A percentile compares a stretch with the other conserved stretches of the same genome.
These are phyloP conservation scores for Tragelaphus scriptus DNA, from an alignment of 2,113 vertebrate species.

Conservation along the genomic window DNA sequence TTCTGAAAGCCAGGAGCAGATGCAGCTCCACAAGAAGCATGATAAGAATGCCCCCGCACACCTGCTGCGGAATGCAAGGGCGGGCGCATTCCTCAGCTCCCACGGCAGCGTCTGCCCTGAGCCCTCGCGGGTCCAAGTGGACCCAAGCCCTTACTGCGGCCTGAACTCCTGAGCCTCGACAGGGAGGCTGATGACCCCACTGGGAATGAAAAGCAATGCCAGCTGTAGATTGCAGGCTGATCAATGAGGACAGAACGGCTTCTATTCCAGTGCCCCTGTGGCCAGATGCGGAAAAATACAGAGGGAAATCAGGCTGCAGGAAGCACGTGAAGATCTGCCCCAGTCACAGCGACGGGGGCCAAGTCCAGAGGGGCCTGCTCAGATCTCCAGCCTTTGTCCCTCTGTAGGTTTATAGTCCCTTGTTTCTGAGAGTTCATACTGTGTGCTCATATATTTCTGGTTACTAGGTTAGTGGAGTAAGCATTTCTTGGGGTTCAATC, in stretches of 20 bases:
- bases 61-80: not conserved
- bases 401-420: not conserved
- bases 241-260: not conserved
- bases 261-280: fast-evolving
- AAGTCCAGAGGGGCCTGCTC: not conserved
- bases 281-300: not conserved
- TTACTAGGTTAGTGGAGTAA: not conserved
- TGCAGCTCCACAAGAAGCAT: not conserved
- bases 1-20: slow-evolving; percentile 1
- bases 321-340: not conserved
- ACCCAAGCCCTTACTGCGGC: not conserved
- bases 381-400: not conserved
- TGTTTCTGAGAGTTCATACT: not conserved
- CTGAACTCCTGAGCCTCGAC: not conserved
- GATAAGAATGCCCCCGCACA: not conserved
- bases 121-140: not conserved
- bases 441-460: not conserved
- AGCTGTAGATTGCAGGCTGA: not conserved
- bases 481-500: not conserved
- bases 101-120: not conserved
- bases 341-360: fast-evolving
- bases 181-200: not conserved
- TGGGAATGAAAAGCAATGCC: not conserved
- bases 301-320: not conserved
- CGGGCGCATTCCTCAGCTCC: not conserved